phyloP scores from a whole-genome alignment of 2,113 vertebrate genomes.

The Pelecanoides urinatrix region DNA sequence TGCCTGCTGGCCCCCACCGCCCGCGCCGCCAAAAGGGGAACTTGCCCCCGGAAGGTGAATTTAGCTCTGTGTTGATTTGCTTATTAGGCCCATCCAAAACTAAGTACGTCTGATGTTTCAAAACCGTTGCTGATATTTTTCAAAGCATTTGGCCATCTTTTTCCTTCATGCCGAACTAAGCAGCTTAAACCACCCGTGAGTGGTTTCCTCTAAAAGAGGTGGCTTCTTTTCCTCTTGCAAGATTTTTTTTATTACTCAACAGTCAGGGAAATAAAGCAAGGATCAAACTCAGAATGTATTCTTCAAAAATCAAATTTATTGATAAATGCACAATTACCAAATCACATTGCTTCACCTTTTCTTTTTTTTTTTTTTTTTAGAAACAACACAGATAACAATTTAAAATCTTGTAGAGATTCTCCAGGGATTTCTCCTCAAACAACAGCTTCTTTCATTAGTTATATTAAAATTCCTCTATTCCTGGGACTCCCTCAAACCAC shows the following conservation, averaged over 20 bases:
- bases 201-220: not conserved
- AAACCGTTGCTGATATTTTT: not conserved
- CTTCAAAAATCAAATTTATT: not conserved
- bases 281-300: not conserved
- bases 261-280: not conserved
- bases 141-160: not conserved
- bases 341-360: not conserved
- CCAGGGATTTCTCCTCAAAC: not conserved
- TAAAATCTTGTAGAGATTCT: not conserved
- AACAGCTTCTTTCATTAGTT: not conserved
- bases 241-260: not conserved
- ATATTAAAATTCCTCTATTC: not conserved
- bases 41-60: not conserved
- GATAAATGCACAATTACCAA: not conserved
- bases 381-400: not conserved
- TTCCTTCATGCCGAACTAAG: fast-evolving
- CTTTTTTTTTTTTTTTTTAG: not conserved
- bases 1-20: too few species aligned
- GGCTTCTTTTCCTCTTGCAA: not conserved
- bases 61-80: not conserved
- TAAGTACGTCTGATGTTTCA: not conserved
- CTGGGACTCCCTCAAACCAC: not conserved
- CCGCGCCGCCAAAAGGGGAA: not conserved
- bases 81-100: not conserved
- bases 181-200: not conserved